Percentiles rank a stretch among this genome's conserved stretches.
phyloP scores from a whole-genome alignment of 2,113 vertebrate species.

The Dicerorhinus sumatrensis region DNA sequence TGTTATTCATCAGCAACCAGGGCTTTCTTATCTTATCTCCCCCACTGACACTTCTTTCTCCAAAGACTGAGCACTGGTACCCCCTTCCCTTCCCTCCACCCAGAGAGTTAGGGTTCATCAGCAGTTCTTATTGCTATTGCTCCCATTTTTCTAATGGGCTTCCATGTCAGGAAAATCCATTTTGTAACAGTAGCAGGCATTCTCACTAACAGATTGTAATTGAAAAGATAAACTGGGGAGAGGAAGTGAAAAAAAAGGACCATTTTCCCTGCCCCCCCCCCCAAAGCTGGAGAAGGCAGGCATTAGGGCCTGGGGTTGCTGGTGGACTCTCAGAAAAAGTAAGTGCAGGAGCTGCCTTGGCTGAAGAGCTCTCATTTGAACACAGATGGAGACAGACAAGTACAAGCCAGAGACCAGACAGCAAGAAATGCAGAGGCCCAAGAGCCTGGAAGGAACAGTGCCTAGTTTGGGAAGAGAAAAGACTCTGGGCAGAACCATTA shows the following conservation, averaged over 20 bases:
- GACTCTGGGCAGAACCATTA: neutral
- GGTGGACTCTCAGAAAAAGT: neutral
- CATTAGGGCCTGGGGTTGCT: neutral
- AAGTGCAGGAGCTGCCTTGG: neutral
- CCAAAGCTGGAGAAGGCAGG: neutral
- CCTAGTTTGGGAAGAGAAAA: neutral
- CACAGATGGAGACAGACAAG: neutral
- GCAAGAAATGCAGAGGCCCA: neutral
- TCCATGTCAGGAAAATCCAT: constrained; percentile 50
- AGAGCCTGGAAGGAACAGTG: neutral
- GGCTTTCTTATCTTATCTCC: constrained; percentile 71
- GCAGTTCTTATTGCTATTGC: neutral
- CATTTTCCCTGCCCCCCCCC: neutral
- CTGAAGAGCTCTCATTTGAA: neutral
- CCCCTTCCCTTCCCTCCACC: neutral
- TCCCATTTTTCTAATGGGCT: constrained; percentile 61
- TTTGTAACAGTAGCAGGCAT: constrained; percentile 57
- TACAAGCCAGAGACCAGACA: neutral
- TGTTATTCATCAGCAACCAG: constrained; percentile 65
- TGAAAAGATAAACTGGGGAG: constrained; percentile 78
- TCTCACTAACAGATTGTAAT: constrained; percentile 70
- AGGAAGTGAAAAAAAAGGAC: constrained; percentile 42
- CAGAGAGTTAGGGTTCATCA: constrained; percentile 46
- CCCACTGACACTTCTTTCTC: neutral
- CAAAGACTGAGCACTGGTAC: neutral